These are phyloP conservation scores for Montipora efflorescens DNA, from an alignment of 64 coral and sea anemone species.

Conservation along the genomic window DNA sequence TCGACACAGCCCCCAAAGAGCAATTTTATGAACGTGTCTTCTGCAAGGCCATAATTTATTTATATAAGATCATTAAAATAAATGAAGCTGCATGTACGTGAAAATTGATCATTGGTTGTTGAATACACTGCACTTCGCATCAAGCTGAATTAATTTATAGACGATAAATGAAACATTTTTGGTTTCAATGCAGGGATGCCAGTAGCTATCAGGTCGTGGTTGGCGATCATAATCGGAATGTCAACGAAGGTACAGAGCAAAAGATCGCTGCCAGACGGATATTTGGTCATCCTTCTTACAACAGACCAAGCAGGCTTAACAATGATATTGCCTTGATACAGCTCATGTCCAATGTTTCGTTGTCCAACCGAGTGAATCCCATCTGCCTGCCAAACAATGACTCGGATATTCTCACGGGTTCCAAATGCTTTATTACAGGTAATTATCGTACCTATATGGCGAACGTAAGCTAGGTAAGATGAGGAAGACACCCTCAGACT, in stretches of 20 bases:
- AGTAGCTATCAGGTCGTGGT: conserved; percentile 62
- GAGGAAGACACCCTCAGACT: too few relatives aligned
- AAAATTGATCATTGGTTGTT: too few relatives aligned
- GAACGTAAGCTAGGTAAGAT: not conserved
- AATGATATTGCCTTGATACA: conserved; percentile 87
- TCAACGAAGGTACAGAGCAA: conserved; percentile 80
- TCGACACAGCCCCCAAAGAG: too few relatives aligned
- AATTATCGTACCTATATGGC: not conserved
- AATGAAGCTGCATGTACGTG: too few relatives aligned
- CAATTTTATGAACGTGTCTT: too few relatives aligned
- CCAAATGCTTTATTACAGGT: conserved; percentile 81
- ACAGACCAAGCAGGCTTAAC: conserved; percentile 35
- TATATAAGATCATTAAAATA: too few relatives aligned
- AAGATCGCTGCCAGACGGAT: conserved; percentile 48
- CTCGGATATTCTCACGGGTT: conserved; percentile 64
- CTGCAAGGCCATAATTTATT: too few relatives aligned
- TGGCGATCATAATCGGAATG: conserved; percentile 78
- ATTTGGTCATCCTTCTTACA: conserved; percentile 56
- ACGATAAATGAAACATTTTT: not conserved
- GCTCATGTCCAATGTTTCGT: conserved; percentile 24
- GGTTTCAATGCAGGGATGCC: conserved; percentile 15
- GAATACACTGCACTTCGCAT: not conserved
- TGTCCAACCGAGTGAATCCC: conserved; percentile 68
- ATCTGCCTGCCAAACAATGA: conserved; percentile 69
- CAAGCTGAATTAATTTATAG: too few relatives aligned